Base-by-base conservation (phyloP, 2,888 invertebrate genomes). In the Augochlorella aurata region DNA sequence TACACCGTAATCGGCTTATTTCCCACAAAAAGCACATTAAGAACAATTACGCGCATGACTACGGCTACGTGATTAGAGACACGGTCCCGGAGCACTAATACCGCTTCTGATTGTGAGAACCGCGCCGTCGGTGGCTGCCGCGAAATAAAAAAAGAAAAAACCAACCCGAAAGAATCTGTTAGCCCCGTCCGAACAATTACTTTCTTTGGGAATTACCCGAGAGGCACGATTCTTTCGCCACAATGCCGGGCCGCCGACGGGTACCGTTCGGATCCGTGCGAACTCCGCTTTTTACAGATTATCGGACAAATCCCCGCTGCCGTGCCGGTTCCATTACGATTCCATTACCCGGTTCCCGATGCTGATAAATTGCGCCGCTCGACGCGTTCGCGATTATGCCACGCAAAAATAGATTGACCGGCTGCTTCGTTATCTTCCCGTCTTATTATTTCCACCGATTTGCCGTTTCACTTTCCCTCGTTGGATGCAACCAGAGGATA, bases 21-120 rank as follows among this genome's bases (percentile, higher is more conserved):
- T 85, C 68, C 77, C 74, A 78, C 79, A 86, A 87, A 82, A 88
- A 87, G 77, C 78, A 77, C 84, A 88, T 88, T 82, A 87, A 71
- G 78, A 77, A 77, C 88, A 86, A 87, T 87, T 87, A 87, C 80
- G 83, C 75, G 88, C 81, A 74, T 83, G 87, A 87, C 85, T 87
- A 86, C 79, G 87, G 74, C 85, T 74, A 81, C 81, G 87, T 77
- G 88, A 87, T 87, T 87, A 85, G 87, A 87, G 76, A 72, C 82
- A 82, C 75, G 77, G 81, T 68, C 70, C 50, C 77, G 80, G 67
- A 73, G 74, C 81, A 76, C 88, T 83, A 83, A 81, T 87, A 85
- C 83, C 66, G 87, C 83, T 85, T 86, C 87, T 73, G 72, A 67
- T 69, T 71, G 77, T 71, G 77, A 79, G 77, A 71, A 77, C 87